phyloP scores from a whole-genome alignment of 2,888 invertebrate species.

The Drosophila austrosaltans region DNA sequence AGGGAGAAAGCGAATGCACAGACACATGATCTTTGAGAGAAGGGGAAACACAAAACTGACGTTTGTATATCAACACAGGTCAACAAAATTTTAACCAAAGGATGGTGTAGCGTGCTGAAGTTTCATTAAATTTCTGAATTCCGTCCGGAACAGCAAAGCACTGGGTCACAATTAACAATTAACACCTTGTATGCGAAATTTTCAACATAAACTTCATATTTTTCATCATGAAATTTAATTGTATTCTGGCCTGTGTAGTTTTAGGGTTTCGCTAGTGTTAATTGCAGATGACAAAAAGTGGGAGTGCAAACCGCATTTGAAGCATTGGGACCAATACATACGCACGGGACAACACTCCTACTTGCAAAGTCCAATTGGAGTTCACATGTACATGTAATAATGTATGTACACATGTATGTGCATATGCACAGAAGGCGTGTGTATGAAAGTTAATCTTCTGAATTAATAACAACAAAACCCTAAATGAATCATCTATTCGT shows the following conservation, averaged over 20 bases:
- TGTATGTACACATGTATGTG: not conserved
- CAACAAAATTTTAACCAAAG: constrained; percentile 1
- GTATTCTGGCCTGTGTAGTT: constrained; percentile 5
- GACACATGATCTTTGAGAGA: constrained; percentile 47
- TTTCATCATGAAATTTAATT: constrained; percentile 51
- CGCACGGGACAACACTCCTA: constrained; percentile 27
- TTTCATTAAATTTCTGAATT: not conserved
- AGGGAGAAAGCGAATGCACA: constrained; percentile 30
- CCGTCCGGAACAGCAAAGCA: too few species aligned
- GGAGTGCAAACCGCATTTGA: constrained; percentile 53
- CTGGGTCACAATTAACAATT: too few species aligned
- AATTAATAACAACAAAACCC: constrained; percentile 12
- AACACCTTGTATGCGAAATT: too few species aligned
- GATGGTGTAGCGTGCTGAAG: not conserved
- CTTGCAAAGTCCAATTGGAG: constrained; percentile 43
- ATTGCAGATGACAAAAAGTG: constrained; percentile 47
- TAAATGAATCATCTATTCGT: constrained; percentile 4
- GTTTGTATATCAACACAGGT: not conserved
- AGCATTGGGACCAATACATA: constrained; percentile 41
- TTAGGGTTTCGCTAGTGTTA: constrained; percentile 15
- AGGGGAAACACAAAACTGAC: constrained; percentile 48
- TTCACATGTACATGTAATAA: not conserved
- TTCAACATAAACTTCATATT: constrained; percentile 19
- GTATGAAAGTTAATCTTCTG: not conserved
- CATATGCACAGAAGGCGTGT: not conserved